A percentile compares a stretch with the other conserved stretches of the same genome.
These are phyloP conservation scores for Dermolepida albohirtum DNA, from an alignment of 2,888 invertebrate species.

Conservation along the genomic window DNA sequence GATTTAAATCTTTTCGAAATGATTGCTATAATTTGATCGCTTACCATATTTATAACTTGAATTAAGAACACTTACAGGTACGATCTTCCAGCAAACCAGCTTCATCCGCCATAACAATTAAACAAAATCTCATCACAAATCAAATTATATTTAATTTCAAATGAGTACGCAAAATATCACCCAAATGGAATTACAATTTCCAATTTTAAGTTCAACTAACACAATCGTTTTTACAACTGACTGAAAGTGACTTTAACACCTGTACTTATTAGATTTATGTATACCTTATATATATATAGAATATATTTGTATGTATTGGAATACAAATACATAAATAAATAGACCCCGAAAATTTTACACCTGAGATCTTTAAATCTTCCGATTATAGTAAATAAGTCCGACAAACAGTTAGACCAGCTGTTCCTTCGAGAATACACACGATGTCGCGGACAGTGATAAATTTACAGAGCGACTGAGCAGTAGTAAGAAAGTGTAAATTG, in stretches of 20 bases:
- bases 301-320: conserved; percentile 17
- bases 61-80: too few relatives aligned
- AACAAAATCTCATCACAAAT: too few relatives aligned
- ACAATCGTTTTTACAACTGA: too few relatives aligned
- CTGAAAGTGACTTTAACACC: conserved; percentile 9
- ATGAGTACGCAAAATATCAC: too few relatives aligned
- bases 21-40: too few relatives aligned
- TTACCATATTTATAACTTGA: too few relatives aligned
- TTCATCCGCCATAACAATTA: too few relatives aligned
- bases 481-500: conserved; percentile 28
- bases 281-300: conserved; percentile 11
- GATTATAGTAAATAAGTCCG: neutral
- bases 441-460: neutral
- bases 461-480: neutral
- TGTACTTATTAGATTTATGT: conserved; percentile 22
- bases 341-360: conserved; percentile 33
- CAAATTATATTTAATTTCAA: too few relatives aligned
- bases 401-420: conserved; percentile 2
- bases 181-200: too few relatives aligned
- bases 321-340: conserved; percentile 26
- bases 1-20: too few relatives aligned
- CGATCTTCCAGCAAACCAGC: too few relatives aligned
- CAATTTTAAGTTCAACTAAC: too few relatives aligned
- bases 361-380: conserved; percentile 9
- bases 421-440: neutral